Base-by-base conservation (phyloP, 2,797 vertebrate genomes). In the Valencia hispanica region DNA sequence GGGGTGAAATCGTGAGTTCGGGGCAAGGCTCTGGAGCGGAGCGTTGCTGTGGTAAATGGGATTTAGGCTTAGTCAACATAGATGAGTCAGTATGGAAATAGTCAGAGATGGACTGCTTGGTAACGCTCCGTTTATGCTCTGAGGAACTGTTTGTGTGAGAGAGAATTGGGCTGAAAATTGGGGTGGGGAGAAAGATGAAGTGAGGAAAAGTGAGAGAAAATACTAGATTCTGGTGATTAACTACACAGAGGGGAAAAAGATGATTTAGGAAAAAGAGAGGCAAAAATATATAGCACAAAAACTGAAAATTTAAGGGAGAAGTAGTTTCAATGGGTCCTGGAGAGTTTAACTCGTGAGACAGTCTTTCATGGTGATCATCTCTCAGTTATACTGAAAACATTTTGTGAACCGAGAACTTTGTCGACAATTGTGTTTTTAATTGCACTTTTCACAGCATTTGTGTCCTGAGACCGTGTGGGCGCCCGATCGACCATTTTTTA, bases 21-120 rank as follows among this genome's bases (percentile, higher is more conserved):
- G 84, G 90, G 87, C 69, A 87, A 81, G 83, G 85, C 84, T 91
- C 88, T 78, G 27, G 55, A 81, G 82, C 6, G 20, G 8, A 41
- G 78, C 57, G 68, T 78, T 48, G 65, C 73, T 77, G 88, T 83
- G 79, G 84, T 85, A 93, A 93, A 93, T 79, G 86, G 79, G 84
- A 92, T 93, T 91, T 91, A 79, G 84, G 79, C 81, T 91, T 83
- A 87, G 88, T 88, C 90, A 91, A 92, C 91, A 88, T 68, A 81
- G 81, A 92, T 86, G 92, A 93, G 84, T 92, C 90, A 87, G 91
- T 79, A 15, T 89, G 86, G 90, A 92, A 90, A 90, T 78, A 89
- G 83, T 85, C 87, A 84, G 84, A 89, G 82, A 89, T 83, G 63
- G 69, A 80, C 85, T 74, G 73, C 68, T 32, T 66, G 84, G 82